A percentile compares a stretch with the other conserved stretches of the same genome.
phyloP scores from a whole-genome alignment of 2,888 invertebrate genomes.

The Tricholauxania praeusta region DNA sequence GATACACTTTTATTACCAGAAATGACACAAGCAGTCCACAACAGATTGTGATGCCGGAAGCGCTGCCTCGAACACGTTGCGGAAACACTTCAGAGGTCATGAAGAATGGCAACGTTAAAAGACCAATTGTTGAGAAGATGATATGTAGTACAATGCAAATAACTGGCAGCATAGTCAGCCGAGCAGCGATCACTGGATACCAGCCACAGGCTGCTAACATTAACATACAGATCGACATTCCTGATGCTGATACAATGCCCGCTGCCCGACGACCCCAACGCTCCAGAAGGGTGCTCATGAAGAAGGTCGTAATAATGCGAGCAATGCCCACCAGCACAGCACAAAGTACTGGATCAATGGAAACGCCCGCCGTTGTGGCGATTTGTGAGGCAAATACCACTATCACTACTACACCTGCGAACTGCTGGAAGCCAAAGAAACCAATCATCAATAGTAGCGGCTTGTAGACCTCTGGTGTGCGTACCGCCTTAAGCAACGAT shows the following conservation, averaged over 20 bases:
- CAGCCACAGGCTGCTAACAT: constrained; percentile 70
- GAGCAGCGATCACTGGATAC: constrained; percentile 60
- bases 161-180: constrained; percentile 58
- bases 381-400: constrained; percentile 80
- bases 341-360: constrained; percentile 75
- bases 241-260: constrained; percentile 75
- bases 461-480: constrained; percentile 65
- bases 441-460: constrained; percentile 70
- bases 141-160: constrained; percentile 63
- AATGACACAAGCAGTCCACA: constrained; percentile 76
- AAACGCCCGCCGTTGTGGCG: constrained; percentile 73
- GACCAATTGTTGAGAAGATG: constrained; percentile 70
- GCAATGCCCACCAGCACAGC: constrained; percentile 77
- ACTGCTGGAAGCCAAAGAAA: constrained; percentile 77
- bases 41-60: constrained; percentile 76
- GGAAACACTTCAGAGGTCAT: constrained; percentile 82
- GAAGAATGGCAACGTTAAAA: constrained; percentile 78
- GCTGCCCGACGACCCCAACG: constrained; percentile 74
- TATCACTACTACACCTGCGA: constrained; percentile 79
- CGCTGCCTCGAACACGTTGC: constrained; percentile 73
- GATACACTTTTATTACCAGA: constrained; percentile 76
- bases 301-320: constrained; percentile 73
- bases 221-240: constrained; percentile 74
- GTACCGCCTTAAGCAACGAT: constrained; percentile 56
- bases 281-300: constrained; percentile 75